Percentiles rank a stretch among this genome's conserved stretches.
Evolutionary conservation across 1,140 invertebrate species (phyloP).

Genomic region (Linepithema humile): DNA sequence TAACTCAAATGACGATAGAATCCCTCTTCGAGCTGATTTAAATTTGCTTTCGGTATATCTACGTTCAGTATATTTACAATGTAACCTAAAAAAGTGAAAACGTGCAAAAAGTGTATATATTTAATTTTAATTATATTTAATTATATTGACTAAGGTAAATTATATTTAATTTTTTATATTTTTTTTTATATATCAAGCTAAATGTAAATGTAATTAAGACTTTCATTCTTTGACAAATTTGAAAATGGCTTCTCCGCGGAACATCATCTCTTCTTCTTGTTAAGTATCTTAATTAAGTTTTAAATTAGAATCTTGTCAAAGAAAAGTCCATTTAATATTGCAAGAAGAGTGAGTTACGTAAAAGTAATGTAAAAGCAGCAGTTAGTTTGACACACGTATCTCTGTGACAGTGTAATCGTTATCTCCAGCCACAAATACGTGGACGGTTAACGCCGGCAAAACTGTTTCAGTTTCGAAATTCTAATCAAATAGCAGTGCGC

Average conservation of each 20-base stretch:
- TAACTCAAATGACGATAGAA: conserved; percentile 1
- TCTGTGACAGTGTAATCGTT: background rate
- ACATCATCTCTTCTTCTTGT: background rate
- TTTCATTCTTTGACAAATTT: background rate
- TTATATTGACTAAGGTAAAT: no score
- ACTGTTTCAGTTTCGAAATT: conserved; percentile 59
- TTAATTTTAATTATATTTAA: no score
- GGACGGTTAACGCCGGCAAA: conserved; percentile 24
- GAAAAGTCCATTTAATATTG: background rate
- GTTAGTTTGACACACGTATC: background rate
- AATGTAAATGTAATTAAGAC: background rate
- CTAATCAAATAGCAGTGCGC: conserved; percentile 41
- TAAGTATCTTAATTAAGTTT: conserved; percentile 30
- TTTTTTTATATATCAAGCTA: background rate
- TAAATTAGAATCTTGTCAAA: background rate
- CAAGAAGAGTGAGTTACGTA: background rate
- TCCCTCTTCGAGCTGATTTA: background rate
- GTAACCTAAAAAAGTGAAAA: background rate
- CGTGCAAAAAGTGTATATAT: no score
- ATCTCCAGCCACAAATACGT: conserved; percentile 24
- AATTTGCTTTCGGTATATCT: background rate
- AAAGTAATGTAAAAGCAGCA: background rate
- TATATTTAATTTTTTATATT: background rate
- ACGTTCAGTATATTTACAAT: background rate
- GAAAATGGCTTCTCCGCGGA: background rate